Base-by-base conservation (phyloP, 2,888 invertebrate genomes). In the Helobdella robusta region DNA sequence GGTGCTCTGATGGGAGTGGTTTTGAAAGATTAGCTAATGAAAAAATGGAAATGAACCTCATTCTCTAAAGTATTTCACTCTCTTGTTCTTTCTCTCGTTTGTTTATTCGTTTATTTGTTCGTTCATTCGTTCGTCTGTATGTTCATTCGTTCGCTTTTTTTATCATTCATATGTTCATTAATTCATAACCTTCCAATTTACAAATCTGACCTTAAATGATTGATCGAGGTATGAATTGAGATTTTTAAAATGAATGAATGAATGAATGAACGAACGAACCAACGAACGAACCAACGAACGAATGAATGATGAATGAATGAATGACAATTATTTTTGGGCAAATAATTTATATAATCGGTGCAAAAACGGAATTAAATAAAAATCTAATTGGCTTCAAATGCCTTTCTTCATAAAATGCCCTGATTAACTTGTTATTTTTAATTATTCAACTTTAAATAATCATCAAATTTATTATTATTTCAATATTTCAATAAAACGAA, bases 81-180 rank as follows among this genome's bases (percentile, higher is more conserved):
- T n/a, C n/a, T n/a, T n/a, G n/a, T n/a, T n/a, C n/a, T n/a, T n/a
- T n/a, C n/a, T n/a, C n/a, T 6, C 8, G 23, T 30, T 6, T 58
- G 23, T 58, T 6, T 58, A 30, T 58, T 6, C 30, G 23, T 58
- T 6, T 59, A 34, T 59, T 4, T 59, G 32, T 59, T 4, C 36
- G 32, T 59, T 4, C 36, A 34, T 59, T 4, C 36, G 32, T 59
- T 4, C 36, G 5, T 30, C 20, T 59, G 32, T 59, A 3, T 30
- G 32, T 6, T 59, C 6, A 3, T 59, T 5, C 20, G 32, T 34
- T 8, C 36, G 5, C 25, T 4, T 50, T 50, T 18, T 5, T 50
- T n/a, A 6, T 4, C 25, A 5, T 50, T 5, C 25, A 6, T 25
- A 8, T 50, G n/a, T 50, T 50, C 5, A 6, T 50, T 50, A 50